These are phyloP conservation scores for Andrena flavipes DNA, from an alignment of 2,888 invertebrate genomes.

Conservation along the genomic window DNA sequence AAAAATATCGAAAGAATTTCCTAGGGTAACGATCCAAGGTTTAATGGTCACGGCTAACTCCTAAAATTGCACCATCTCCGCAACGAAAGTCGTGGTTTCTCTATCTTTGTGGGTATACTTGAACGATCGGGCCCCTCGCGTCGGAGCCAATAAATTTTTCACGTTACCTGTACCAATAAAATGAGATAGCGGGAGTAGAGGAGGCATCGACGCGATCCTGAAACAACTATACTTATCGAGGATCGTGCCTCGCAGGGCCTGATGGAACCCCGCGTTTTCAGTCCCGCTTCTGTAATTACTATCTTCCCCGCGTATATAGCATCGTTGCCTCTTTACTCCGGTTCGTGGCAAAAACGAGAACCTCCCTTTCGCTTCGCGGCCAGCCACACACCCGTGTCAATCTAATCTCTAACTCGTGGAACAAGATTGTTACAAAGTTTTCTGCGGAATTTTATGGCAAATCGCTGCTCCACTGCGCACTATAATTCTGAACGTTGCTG, in stretches of 20 bases:
- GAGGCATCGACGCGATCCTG: conserved; percentile 82
- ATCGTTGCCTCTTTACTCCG: conserved; percentile 68
- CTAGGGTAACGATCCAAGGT: conserved; percentile 27
- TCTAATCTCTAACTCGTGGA: conserved; percentile 7
- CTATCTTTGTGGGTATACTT: conserved; percentile 49
- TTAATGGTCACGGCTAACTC: conserved; percentile 35
- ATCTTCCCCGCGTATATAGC: conserved; percentile 76
- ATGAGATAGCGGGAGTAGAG: conserved; percentile 82
- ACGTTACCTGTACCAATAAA: conserved; percentile 82
- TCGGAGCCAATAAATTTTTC: conserved; percentile 79
- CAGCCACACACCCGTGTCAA: conserved; percentile 15
- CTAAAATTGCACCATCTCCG: conserved; percentile 46
- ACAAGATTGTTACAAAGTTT: no score
- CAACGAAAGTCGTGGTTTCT: conserved; percentile 46
- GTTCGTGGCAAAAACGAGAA: conserved; percentile 62
- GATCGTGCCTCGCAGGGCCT: conserved; percentile 84
- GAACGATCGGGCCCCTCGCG: conserved; percentile 44
- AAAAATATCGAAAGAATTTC: conserved; percentile 22
- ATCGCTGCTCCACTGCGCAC: no score
- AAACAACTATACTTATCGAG: conserved; percentile 84
- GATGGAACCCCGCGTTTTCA: conserved; percentile 76
- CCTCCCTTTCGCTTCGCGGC: conserved; percentile 22
- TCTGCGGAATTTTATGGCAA: no score
- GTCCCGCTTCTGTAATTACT: conserved; percentile 84
- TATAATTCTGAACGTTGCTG: no score